A percentile compares a stretch with the other conserved stretches of the same genome.
These are phyloP conservation scores for Pyrrhia umbra DNA, from an alignment of 2,888 invertebrate species.

Conservation along the genomic window DNA sequence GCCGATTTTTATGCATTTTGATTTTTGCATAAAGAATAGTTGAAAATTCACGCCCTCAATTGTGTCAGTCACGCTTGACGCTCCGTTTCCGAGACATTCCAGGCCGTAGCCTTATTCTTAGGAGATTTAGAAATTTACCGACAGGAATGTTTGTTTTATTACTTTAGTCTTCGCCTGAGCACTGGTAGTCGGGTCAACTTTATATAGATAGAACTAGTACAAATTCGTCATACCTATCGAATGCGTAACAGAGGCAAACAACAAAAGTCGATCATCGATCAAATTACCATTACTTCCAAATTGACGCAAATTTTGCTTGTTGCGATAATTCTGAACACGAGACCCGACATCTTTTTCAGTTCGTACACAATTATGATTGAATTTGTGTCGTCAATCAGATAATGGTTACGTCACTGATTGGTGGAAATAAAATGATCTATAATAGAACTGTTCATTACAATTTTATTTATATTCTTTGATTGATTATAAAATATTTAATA, in stretches of 20 bases:
- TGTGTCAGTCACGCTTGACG: no score
- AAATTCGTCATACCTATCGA: not conserved
- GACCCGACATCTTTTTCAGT: conserved; percentile 22
- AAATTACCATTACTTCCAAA: not conserved
- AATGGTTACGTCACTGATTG: conserved; percentile 2
- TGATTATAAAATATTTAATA: not conserved
- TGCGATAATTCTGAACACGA: not conserved
- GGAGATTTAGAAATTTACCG: no score
- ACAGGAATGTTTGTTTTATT: no score
- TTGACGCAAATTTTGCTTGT: not conserved
- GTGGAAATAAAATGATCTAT: conserved; percentile 9
- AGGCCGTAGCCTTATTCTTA: no score
- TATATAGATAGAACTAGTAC: not conserved
- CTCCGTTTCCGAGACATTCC: no score
- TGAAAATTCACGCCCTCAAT: no score
- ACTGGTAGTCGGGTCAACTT: not conserved
- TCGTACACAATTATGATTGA: conserved; percentile 13
- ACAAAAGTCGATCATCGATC: not conserved
- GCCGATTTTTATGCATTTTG: no score
- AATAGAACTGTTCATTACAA: not conserved
- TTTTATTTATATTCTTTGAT: conserved; percentile 7
- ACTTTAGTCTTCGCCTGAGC: no score
- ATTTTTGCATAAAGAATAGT: no score
- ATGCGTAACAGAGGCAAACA: not conserved
- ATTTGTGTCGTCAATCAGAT: conserved; percentile 24